A percentile compares a stretch with the other conserved stretches of the same genome.
phyloP scores from a whole-genome alignment of 1,140 invertebrate genomes.

The Lineus longissimus region DNA sequence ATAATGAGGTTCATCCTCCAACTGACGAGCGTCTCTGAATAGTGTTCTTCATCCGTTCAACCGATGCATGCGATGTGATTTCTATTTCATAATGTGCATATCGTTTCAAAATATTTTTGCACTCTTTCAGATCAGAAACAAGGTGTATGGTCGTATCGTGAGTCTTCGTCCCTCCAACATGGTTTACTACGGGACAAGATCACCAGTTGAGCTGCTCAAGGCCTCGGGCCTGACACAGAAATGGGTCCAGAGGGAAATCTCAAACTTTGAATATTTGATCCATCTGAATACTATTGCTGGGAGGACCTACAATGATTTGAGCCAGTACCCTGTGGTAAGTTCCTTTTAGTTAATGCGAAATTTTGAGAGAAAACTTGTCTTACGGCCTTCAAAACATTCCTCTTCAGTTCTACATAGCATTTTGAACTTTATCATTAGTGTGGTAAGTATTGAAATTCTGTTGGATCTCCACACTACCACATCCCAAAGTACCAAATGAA shows the following conservation, averaged over 20 bases:
- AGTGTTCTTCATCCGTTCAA: too few relatives aligned
- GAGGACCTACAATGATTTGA: constrained; percentile 56
- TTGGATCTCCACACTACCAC: too few relatives aligned
- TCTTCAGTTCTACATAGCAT: too few relatives aligned
- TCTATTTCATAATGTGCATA: too few relatives aligned
- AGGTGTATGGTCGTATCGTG: constrained; percentile 62
- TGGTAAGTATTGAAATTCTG: too few relatives aligned
- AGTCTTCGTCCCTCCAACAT: constrained; percentile 62
- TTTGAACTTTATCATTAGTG: too few relatives aligned
- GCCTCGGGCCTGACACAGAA: constrained; percentile 64
- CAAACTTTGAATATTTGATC: constrained; percentile 69
- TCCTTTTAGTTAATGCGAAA: background rate
- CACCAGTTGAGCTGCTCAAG: constrained; percentile 62
- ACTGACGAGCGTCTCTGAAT: too few relatives aligned
- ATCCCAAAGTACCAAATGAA: too few relatives aligned
- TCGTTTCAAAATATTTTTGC: too few relatives aligned
- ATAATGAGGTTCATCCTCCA: too few relatives aligned
- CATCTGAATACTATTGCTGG: constrained; percentile 58
- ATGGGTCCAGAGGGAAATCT: constrained; percentile 66
- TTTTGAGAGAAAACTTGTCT: background rate
- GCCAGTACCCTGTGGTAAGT: constrained; percentile 57
- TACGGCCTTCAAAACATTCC: too few relatives aligned
- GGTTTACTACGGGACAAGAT: constrained; percentile 60
- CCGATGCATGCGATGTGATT: too few relatives aligned
- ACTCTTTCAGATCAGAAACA: constrained; percentile 61